phyloP scores from a whole-genome alignment of 2,888 invertebrate genomes.

The Drosophila fungiperda region DNA sequence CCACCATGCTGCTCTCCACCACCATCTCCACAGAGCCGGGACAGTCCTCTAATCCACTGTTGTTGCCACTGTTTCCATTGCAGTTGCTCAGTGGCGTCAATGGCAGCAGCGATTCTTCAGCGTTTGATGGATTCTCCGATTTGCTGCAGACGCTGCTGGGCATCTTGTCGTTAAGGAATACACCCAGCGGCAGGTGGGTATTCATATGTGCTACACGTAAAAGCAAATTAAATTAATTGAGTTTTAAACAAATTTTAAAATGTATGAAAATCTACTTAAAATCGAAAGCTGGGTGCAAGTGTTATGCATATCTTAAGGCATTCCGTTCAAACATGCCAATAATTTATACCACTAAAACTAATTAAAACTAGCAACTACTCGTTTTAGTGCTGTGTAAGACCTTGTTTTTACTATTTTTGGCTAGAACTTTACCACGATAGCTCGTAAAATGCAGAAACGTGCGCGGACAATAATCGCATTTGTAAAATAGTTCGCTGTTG shows the following conservation, averaged over 20 bases:
- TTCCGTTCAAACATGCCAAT: conserved; percentile 17
- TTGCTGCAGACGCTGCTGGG: conserved; percentile 27
- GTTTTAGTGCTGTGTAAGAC: background rate
- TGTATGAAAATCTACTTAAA: background rate
- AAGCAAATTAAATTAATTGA: conserved; percentile 13
- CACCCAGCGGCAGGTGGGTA: conserved; percentile 72
- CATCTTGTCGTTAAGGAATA: conserved; percentile 69
- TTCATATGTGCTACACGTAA: conserved; percentile 69
- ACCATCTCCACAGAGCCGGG: conserved; percentile 57
- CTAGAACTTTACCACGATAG: conserved; percentile 69
- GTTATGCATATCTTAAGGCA: conserved; percentile 42
- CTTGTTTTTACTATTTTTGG: background rate
- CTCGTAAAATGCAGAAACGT: conserved; percentile 76
- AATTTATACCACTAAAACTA: background rate
- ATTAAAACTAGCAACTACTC: conserved; percentile 26
- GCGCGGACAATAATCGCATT: conserved; percentile 71
- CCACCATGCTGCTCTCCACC: conserved; percentile 43
- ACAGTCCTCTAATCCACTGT: conserved; percentile 53
- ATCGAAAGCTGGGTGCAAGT: conserved; percentile 41
- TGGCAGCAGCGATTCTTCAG: conserved; percentile 49
- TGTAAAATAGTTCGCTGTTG: conserved; percentile 77
- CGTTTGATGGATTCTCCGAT: conserved; percentile 37
- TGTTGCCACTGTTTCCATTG: conserved; percentile 37
- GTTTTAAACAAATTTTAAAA: background rate
- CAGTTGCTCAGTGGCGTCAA: conserved; percentile 58